Evolutionary conservation across 2,888 invertebrate genomes (phyloP).

Genomic region (Lasioglossum figueresi): DNA sequence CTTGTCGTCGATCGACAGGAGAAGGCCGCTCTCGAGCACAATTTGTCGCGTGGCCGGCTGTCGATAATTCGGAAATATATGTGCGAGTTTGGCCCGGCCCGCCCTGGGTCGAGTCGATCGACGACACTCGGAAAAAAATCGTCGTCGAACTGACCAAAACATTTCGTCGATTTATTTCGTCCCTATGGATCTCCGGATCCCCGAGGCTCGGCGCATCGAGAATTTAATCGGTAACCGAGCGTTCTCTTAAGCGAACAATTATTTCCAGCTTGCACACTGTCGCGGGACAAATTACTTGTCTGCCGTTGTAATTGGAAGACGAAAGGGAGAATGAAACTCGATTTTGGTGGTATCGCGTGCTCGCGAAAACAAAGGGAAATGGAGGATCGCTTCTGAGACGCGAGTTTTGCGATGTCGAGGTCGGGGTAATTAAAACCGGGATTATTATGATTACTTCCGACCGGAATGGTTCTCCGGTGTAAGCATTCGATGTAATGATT

Average conservation of each 20-base stretch:
- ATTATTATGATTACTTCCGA: background rate
- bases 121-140: constrained; percentile 29
- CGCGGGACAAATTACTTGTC: background rate
- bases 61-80: constrained; percentile 77
- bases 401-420: background rate
- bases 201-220: background rate
- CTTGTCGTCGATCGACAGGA: constrained; percentile 69
- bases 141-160: constrained; percentile 22
- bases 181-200: background rate
- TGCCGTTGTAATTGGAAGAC: background rate
- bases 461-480: background rate
- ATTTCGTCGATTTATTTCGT: constrained; percentile 36
- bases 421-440: background rate
- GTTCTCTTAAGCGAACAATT: background rate
- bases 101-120: constrained; percentile 43
- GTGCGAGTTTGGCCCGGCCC: constrained; percentile 13
- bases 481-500: background rate
- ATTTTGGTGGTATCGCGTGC: background rate
- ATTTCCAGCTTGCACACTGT: background rate
- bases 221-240: constrained; percentile 8
- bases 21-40: constrained; percentile 58
- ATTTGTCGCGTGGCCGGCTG: constrained; percentile 74
- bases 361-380: background rate
- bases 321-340: background rate
- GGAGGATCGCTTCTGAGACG: background rate